Evolutionary conservation across 53 echinoderm and acorn worm genomes (phyloP).

Genomic region (Luidia sarsii): DNA sequence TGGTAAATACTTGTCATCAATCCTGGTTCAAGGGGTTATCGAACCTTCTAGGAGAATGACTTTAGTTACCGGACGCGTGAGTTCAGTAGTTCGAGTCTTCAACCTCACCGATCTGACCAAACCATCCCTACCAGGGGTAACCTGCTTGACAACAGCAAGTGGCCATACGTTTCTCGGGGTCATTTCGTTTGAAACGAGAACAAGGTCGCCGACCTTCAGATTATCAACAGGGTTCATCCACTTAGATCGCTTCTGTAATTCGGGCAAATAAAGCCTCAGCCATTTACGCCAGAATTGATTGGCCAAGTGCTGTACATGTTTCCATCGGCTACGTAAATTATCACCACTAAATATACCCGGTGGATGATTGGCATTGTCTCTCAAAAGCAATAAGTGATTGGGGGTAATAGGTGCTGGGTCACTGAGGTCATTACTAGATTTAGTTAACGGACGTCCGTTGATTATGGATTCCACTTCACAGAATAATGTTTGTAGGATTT

Average conservation of each 20-base stretch:
- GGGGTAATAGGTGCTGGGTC: constrained; percentile 36
- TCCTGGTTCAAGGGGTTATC: no score
- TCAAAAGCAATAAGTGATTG: constrained; percentile 45
- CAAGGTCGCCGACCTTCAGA: constrained; percentile 40
- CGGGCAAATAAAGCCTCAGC: constrained; percentile 27
- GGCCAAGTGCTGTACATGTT: constrained; percentile 39
- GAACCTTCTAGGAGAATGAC: neutral
- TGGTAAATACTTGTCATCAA: no score
- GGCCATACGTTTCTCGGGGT: constrained; percentile 58
- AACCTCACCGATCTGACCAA: constrained; percentile 34
- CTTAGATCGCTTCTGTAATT: constrained; percentile 40
- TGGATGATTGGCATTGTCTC: constrained; percentile 22
- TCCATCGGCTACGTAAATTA: constrained; percentile 25
- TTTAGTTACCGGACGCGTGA: constrained; percentile 4
- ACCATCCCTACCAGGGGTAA: constrained; percentile 34
- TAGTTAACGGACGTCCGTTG: constrained; percentile 46
- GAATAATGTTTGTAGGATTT: constrained; percentile 43
- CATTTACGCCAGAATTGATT: constrained; percentile 28
- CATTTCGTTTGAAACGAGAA: constrained; percentile 35
- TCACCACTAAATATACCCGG: constrained; percentile 33
- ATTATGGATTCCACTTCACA: constrained; percentile 56
- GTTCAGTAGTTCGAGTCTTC: constrained; percentile 16
- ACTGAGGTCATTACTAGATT: constrained; percentile 6
- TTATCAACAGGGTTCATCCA: constrained; percentile 28
- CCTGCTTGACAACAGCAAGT: constrained; percentile 19